Evolutionary conservation across 2,888 invertebrate genomes (phyloP), one percentile per base, ranked within the genome.

Genomic region (Fabriciana adippe): DNA sequence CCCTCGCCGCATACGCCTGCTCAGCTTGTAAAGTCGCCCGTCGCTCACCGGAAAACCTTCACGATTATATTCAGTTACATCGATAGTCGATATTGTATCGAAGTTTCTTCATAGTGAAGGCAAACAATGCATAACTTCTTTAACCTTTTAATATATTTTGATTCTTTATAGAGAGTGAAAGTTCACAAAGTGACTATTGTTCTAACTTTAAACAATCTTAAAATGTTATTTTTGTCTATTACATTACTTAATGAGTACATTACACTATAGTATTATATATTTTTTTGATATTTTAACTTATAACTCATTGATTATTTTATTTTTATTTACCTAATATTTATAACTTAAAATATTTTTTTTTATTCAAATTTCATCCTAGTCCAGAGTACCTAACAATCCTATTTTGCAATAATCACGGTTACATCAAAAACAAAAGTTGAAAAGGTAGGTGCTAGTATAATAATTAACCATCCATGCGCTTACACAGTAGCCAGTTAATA

Each of bases 11-110:
- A 56, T 67, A 72, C 71, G 72, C 72, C 65, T 65, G 72, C 71
- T 72, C 76, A 69, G 68, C 68, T 74, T 60, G 56, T 66, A 59
- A 50, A 69, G 69, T 63, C 63, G 65, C 74, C 75, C 73, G 73
- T 70, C 76, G 72, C 73, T 74, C 73, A 72, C 75, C 74, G 73
- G 75, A 75, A 75, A 77, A 74, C 79, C 79, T 79, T 79, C 78
- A 75, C 77, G 74, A 72, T 74, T 75, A 75, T 76, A 76, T 75
- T 75, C 74, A 71, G 70, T 74, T 74, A 73, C 73, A 71, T 74
- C 72, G 74, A 73, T 73, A 68, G 70, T 59, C 62, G 68, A 67
- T 70, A 74, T 62, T 73, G 68, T 70, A 74, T 73, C 72, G 72
- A 72, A 61, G 63, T 70, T 72, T 66, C 66, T 66, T 71, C 55